phyloP scores from a whole-genome alignment of 2,113 vertebrate species.

The Lynx canadensis region DNA sequence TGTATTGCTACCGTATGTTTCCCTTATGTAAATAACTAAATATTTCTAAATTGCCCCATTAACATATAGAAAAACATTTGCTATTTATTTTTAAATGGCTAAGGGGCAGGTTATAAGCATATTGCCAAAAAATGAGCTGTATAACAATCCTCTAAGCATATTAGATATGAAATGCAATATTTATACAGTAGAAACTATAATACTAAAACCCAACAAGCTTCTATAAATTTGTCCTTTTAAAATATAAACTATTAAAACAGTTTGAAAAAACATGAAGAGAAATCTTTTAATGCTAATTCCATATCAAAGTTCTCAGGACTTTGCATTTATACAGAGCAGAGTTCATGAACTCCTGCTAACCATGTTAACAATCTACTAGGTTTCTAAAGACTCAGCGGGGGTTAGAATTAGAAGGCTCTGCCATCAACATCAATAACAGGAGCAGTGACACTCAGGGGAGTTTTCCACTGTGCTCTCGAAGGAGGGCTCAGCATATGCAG shows the following conservation, averaged over 20 bases:
- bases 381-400: slow-evolving; percentile 90
- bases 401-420: slow-evolving; percentile 86
- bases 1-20: slow-evolving; percentile 43
- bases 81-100: slow-evolving; percentile 66
- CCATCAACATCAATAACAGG: slow-evolving; percentile 88
- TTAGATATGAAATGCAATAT: slow-evolving; percentile 43
- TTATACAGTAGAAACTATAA: slow-evolving; percentile 1
- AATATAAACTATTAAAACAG: slow-evolving; percentile 58
- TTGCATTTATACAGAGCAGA: slow-evolving; percentile 88
- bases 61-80: slow-evolving; percentile 46
- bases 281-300: slow-evolving; percentile 78
- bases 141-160: slow-evolving; percentile 46
- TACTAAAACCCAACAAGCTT: slow-evolving; percentile 16
- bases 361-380: slow-evolving; percentile 88
- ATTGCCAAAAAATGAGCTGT: slow-evolving; percentile 24
- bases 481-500: slow-evolving; percentile 67
- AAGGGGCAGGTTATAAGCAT: slow-evolving; percentile 1
- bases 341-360: slow-evolving; percentile 90
- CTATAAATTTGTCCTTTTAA: slow-evolving; percentile 50
- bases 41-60: slow-evolving; percentile 70
- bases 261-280: slow-evolving; percentile 81
- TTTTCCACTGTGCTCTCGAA: slow-evolving; percentile 82
- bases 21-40: slow-evolving; percentile 70
- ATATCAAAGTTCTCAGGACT: slow-evolving; percentile 88
- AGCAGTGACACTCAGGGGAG: slow-evolving; percentile 84